A percentile compares a stretch with the other conserved stretches of the same genome.
Evolutionary conservation across 2,113 vertebrate genomes (phyloP).

Genomic region (Nycticebus coucang): DNA sequence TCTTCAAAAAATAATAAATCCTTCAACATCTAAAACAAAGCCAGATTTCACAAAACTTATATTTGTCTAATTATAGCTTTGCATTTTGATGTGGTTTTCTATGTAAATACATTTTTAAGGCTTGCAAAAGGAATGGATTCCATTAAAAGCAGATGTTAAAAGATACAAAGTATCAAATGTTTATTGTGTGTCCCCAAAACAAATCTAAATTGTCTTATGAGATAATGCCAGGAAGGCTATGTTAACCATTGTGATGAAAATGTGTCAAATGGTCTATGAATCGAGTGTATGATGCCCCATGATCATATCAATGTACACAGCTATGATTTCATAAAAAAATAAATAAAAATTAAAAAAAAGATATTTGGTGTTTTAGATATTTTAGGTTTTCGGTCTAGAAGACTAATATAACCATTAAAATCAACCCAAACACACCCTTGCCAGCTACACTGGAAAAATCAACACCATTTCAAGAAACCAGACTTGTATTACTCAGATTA

Average conservation of each 20-base stretch:
- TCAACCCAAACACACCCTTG: slow-evolving; percentile 26
- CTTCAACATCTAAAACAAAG: slow-evolving; percentile 77
- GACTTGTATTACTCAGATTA: background rate
- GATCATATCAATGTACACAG: no score
- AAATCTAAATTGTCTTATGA: slow-evolving; percentile 66
- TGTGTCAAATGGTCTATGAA: no score
- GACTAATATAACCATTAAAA: background rate
- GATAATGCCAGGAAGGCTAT: no score
- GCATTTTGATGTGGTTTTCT: slow-evolving; percentile 54
- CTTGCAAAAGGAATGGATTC: slow-evolving; percentile 68
- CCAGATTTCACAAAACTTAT: slow-evolving; percentile 75
- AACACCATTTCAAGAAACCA: background rate
- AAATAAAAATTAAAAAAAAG: no score
- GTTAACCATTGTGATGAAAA: no score
- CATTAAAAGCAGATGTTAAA: slow-evolving; percentile 78
- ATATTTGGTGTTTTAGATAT: slow-evolving; percentile 59
- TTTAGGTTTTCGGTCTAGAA: slow-evolving; percentile 40
- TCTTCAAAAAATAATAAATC: slow-evolving; percentile 74
- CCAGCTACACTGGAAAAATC: background rate
- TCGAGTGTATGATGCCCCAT: no score
- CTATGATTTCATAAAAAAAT: no score
- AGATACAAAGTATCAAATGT: slow-evolving; percentile 72
- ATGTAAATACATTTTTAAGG: slow-evolving; percentile 78
- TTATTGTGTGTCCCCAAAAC: slow-evolving; percentile 68
- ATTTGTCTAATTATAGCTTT: slow-evolving; percentile 75